Base-by-base conservation (phyloP, 1,140 invertebrate genomes). In the Sycophaga agraensis region DNA sequence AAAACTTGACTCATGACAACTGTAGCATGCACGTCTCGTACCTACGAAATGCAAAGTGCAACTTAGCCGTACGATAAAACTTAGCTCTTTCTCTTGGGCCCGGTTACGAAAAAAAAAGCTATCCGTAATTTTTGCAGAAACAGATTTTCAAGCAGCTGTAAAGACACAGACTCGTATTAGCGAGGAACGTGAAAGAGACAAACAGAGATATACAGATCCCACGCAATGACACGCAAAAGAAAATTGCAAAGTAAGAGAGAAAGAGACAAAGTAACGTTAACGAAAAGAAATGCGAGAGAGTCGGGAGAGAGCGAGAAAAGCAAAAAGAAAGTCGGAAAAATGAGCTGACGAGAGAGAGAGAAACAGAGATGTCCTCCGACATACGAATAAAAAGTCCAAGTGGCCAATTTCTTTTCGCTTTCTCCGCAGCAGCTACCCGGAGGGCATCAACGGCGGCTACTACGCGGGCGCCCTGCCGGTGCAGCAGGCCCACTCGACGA, bases 401-500 rank as follows among this genome's bases (percentile, higher is more conserved):
- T 74, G 70, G 71, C 71, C 73, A 73, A 72, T 68, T 71, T 73
- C 67, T 78, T 80, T 80, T 79, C 69, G 70, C 69, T 77, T 77
- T 77, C 69, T 75, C 70, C 56, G 61, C 75, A 80, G 79, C 73
- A 83, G 74, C 70, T 79, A 83, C 68, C 81, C 84, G 49, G 86
- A 87, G 78, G 86, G 86, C 72, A 85, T 87, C 78, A 87, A 88
- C 77, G 86, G 86, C 72, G 87, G 88, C 70, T 89, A 88, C 80
- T 89, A 89, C 79, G 82, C 85, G 73, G 87, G 86, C 73, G 80
- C 85, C 69, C 79, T 88, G 68, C 85, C 86, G 40, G 85, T 87
- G 61, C 88, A 90, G 81, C 88, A 89, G 81, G 88, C 88, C 62
- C 88, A 89, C 75, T 89, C 87, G 69, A 89, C 88, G 71, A 90